Conservation (phyloP, 1,140 invertebrate species). For the Sycophaga agraensis region DNA sequence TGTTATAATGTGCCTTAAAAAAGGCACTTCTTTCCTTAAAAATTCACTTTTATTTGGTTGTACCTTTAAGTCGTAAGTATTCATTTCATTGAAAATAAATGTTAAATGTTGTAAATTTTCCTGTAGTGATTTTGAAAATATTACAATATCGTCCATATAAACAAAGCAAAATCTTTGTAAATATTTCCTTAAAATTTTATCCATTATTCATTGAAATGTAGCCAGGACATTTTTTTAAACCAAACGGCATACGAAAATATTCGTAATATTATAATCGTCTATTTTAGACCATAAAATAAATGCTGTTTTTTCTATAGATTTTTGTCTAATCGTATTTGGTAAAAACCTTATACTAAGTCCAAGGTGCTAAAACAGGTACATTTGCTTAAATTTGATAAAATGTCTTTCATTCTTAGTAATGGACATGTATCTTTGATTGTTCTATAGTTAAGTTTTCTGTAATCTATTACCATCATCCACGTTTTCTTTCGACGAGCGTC, state of each 20-base stretch:
- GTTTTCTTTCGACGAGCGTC: constrained; percentile 39
- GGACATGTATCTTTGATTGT: constrained; percentile 29
- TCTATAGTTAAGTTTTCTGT: constrained; percentile 31
- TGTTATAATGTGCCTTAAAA: no score
- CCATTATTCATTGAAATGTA: not conserved
- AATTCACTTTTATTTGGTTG: no score
- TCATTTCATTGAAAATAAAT: not conserved
- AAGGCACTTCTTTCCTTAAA: no score
- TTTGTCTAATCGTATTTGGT: constrained; percentile 1
- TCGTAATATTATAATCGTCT: no score
- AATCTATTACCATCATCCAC: constrained; percentile 33
- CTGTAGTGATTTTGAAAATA: not conserved
- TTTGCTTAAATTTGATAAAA: constrained; percentile 27
- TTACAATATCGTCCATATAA: constrained; percentile 9
- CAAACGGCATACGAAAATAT: no score
- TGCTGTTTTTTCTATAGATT: not conserved
- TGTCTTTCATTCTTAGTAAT: constrained; percentile 32
- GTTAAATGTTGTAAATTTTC: constrained; percentile 7
- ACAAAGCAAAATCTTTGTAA: not conserved
- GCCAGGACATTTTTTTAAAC: no score
- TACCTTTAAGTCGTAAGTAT: not conserved
- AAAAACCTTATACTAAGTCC: constrained; percentile 24
- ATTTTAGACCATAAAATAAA: no score
- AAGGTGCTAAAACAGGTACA: constrained; percentile 26
- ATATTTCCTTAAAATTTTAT: not conserved